Conservation (phyloP, 35 echinoderm and acorn worm species). For the Strongylocentrotus purpuratus region DNA sequence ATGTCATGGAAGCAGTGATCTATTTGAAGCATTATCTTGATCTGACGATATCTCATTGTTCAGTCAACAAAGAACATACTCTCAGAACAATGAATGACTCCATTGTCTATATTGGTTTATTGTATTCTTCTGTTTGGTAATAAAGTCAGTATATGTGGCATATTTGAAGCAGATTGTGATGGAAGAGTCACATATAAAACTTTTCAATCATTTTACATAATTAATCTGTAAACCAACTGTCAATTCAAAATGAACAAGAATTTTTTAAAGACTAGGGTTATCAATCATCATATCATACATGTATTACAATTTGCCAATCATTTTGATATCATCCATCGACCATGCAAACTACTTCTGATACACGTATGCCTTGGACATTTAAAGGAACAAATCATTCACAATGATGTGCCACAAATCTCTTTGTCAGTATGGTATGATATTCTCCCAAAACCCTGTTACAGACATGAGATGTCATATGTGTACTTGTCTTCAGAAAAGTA, state of each 20-base stretch:
- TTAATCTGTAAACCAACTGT: too few relatives aligned
- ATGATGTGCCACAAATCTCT: too few relatives aligned
- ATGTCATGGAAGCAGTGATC: neutral
- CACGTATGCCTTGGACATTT: too few relatives aligned
- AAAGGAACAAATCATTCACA: too few relatives aligned
- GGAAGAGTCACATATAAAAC: neutral
- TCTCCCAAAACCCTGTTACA: neutral
- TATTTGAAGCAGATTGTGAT: neutral
- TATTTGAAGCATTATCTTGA: neutral
- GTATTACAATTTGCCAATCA: too few relatives aligned
- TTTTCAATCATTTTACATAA: too few relatives aligned
- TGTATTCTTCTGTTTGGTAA: neutral
- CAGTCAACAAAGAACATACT: neutral
- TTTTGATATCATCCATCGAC: too few relatives aligned
- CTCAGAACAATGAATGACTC: neutral
- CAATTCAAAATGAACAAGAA: too few relatives aligned
- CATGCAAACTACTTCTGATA: too few relatives aligned
- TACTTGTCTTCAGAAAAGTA: neutral
- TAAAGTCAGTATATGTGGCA: neutral
- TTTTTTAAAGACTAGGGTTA: too few relatives aligned
- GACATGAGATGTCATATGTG: neutral
- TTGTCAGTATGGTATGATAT: neutral
- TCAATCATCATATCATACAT: too few relatives aligned
- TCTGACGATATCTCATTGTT: neutral
- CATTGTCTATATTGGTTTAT: neutral